These are phyloP conservation scores for Lepus europaeus DNA, from an alignment of 2,113 vertebrate genomes.

Conservation along the genomic window DNA sequence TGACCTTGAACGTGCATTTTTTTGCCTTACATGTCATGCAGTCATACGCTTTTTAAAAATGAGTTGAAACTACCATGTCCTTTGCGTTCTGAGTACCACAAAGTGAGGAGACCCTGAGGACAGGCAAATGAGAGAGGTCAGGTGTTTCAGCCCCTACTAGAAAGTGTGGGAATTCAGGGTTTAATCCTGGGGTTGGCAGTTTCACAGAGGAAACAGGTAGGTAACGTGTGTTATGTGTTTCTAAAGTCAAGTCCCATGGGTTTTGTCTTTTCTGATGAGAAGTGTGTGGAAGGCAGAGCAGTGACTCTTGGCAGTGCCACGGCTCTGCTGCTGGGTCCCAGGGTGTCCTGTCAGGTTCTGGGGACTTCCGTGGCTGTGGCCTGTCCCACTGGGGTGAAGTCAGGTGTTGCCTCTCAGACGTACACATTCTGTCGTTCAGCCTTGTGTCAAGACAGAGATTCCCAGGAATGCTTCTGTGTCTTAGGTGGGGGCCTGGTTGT, in stretches of 20 bases:
- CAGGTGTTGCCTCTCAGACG: fast-evolving
- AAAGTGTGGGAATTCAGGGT: neutral
- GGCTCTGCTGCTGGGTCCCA: too few species aligned
- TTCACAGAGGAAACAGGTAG: neutral
- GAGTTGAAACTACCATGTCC: neutral
- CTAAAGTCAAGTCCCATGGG: neutral
- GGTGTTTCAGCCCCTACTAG: fast-evolving
- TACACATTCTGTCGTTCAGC: neutral
- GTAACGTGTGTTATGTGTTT: neutral
- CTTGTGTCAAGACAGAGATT: too few species aligned
- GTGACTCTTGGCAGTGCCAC: too few species aligned
- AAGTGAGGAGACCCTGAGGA: neutral
- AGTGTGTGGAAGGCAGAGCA: neutral
- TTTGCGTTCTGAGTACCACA: neutral
- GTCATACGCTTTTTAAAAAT: neutral
- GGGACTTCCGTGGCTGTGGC: too few species aligned
- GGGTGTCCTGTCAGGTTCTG: neutral
- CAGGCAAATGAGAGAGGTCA: too few species aligned
- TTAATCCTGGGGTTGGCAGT: neutral
- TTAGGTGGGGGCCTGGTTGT: neutral
- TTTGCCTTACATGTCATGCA: neutral
- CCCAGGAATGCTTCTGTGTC: neutral
- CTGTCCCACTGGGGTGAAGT: too few species aligned
- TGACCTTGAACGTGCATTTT: neutral
- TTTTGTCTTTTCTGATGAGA: neutral